Base-by-base conservation (phyloP, 2,797 vertebrate species). In the Callimico goeldii region DNA sequence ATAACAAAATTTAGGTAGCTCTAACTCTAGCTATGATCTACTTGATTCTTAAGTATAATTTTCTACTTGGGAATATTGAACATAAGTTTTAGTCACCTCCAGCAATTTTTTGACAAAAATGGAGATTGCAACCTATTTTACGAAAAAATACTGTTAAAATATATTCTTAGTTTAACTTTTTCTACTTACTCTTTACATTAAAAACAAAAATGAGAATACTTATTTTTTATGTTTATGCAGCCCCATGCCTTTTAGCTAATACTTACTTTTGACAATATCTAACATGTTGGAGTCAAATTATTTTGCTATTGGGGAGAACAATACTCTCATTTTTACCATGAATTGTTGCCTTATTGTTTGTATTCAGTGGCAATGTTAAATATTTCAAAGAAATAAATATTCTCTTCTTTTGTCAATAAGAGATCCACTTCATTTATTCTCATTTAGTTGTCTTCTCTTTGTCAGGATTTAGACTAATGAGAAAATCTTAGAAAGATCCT, bases 391-490 rank as follows among this genome's bases (percentile, higher is more conserved):
- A 97, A 98, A 98, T 83, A 98, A 97, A 89, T 97, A 93, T 97
- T 98, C 92, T 90, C 91, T 97, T 88, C 87, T 96, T 97, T 98
- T 98, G 90, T 98, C 94, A 97, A 92, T 95, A 95, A 96, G 94
- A 92, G 89, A 97, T 95, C 52, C 76, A 97, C 90, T 98, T 98
- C 81, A 92, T 98, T 98, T 98, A 98, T 98, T 98, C 88, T 97
- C 98, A n/a, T 98, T 98, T 98, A 95, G 91, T 98, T 98, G 73
- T 98, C 93, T 97, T 97, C 73, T 97, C 95, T 98, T 97, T 91
- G 96, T 98, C 95, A 95, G 96, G 94, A 94, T 87, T 96, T 98
- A 98, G 98, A 98, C 98, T 99, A 98, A 99, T 99, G 97, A 98
- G 98, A 99, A 98, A 99, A 99, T 99, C 98, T 98, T 98, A 97